Conservation (phyloP, 2,888 invertebrate species). For the Microdon myrmicae region DNA sequence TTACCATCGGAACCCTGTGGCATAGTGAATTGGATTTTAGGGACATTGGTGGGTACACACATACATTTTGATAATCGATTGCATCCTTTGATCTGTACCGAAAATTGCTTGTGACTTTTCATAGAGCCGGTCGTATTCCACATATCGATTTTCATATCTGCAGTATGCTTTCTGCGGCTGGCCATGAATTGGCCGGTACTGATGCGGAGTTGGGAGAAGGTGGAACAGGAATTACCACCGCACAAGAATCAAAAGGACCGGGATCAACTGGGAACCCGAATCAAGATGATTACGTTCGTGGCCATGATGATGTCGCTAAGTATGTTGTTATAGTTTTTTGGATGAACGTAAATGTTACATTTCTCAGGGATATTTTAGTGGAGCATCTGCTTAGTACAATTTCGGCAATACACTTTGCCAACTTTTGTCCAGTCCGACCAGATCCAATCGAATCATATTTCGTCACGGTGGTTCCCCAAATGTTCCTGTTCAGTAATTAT, state of each 20-base stretch:
- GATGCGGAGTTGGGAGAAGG: conserved; percentile 61
- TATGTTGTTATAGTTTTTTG: conserved; percentile 45
- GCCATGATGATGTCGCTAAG: conserved; percentile 59
- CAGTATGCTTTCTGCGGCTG: conserved; percentile 65
- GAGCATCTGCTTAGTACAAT: conserved; percentile 64
- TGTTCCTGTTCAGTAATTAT: conserved; percentile 59
- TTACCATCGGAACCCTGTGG: conserved; percentile 55
- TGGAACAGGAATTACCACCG: conserved; percentile 58
- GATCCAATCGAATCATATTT: conserved; percentile 62
- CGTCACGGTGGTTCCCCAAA: conserved; percentile 53
- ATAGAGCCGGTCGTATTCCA: conserved; percentile 64
- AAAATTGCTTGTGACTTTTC: neutral
- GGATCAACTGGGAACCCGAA: conserved; percentile 53
- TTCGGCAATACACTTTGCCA: conserved; percentile 59
- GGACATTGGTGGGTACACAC: conserved; percentile 57
- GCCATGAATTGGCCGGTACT: conserved; percentile 61
- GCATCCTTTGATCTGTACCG: neutral
- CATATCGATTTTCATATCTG: conserved; percentile 56
- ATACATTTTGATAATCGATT: neutral
- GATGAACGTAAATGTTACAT: too few species aligned
- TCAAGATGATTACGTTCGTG: conserved; percentile 56
- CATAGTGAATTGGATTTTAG: conserved; percentile 57
- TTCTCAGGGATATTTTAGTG: conserved; percentile 52
- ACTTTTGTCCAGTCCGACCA: conserved; percentile 57
- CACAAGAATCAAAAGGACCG: conserved; percentile 53